Evolutionary conservation across 2,113 vertebrate species (phyloP), one percentile per base, ranked within the genome.

Genomic region (Nettapus auritus): DNA sequence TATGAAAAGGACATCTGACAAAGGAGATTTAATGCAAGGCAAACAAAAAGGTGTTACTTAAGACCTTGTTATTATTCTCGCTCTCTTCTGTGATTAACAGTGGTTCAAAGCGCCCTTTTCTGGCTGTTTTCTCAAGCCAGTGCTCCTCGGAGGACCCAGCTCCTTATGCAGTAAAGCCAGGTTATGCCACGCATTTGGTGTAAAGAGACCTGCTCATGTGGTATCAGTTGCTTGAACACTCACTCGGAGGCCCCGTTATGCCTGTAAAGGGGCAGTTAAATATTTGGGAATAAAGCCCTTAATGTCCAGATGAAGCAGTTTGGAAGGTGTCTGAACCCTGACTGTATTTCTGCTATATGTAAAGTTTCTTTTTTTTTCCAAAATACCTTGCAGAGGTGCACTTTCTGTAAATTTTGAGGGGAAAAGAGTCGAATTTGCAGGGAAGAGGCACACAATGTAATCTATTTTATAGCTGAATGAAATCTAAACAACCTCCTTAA

Each of bases 221-320:
- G 46, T 56, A 55, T 82, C 76, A 28, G 53, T 82, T 92, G 67
- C 62, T 28, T 31, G 13, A 69, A 12, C 34, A 2, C 20, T 33
- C 1, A 0, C n/a, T 60, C n/a, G 28, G 62, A 75, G 56, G 19
- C 62, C 44, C 46, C n/a, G 0, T 63, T 57, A 34, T 74, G n/a
- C 46, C 22, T 64, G 9, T 44, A 56, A 36, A 68, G 42, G 82
- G 31, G 67, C 40, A 73, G 36, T n/a, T 29, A 63, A 77, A 62
- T 80, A 63, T n/a, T 67, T 50, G 59, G 52, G n/a, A 87, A 87
- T 81, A 71, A 89, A 83, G 53, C 63, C 42, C 36, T 68, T 77
- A 9, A 63, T 21, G 42, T 64, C 69, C 74, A 34, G 22, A 18
- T 59, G 6, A 33, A 78, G 53, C 48, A 26, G 4, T 57, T 67